A percentile compares a stretch with the other conserved stretches of the same genome.
phyloP scores from a whole-genome alignment of 2,888 invertebrate species.

The Penaeus monodon region DNA sequence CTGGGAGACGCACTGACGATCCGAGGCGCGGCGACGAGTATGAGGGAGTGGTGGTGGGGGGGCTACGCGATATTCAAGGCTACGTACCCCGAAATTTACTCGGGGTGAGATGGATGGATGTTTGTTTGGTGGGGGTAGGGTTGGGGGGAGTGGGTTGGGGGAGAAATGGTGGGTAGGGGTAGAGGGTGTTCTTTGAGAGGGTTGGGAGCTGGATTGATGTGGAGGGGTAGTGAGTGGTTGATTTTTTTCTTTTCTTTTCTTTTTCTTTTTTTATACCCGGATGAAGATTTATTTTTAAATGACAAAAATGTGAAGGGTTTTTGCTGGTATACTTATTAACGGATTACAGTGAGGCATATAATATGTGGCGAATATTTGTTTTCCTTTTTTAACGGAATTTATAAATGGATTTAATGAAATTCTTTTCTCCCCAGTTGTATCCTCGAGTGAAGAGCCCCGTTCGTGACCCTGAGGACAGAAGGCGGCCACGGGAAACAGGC shows the following conservation, averaged over 20 bases:
- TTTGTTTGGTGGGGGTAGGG: not conserved
- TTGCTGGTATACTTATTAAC: no score
- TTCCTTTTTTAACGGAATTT: no score
- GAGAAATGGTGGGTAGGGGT: not conserved
- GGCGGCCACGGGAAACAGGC: not conserved
- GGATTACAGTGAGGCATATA: no score
- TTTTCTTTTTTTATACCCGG: no score
- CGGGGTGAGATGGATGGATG: slow-evolving; percentile 79
- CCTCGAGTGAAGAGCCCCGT: slow-evolving; percentile 70
- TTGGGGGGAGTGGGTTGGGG: not conserved
- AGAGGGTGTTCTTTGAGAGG: no score
- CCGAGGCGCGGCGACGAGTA: slow-evolving; percentile 91
- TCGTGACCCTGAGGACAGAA: slow-evolving; percentile 40
- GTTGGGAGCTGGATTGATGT: no score
- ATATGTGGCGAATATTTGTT: no score
- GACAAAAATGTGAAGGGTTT: no score
- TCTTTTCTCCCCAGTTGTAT: slow-evolving; percentile 71
- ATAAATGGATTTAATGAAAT: slow-evolving; percentile 39
- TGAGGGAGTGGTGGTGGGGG: slow-evolving; percentile 97
- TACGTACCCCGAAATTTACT: slow-evolving; percentile 97
- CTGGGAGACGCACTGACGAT: slow-evolving; percentile 83
- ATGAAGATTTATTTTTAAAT: no score
- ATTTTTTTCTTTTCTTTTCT: no score
- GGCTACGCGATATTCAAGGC: slow-evolving; percentile 78
- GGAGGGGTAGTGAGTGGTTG: no score